phyloP scores from a whole-genome alignment of 2,797 vertebrate species.

The Microchirus variegatus region DNA sequence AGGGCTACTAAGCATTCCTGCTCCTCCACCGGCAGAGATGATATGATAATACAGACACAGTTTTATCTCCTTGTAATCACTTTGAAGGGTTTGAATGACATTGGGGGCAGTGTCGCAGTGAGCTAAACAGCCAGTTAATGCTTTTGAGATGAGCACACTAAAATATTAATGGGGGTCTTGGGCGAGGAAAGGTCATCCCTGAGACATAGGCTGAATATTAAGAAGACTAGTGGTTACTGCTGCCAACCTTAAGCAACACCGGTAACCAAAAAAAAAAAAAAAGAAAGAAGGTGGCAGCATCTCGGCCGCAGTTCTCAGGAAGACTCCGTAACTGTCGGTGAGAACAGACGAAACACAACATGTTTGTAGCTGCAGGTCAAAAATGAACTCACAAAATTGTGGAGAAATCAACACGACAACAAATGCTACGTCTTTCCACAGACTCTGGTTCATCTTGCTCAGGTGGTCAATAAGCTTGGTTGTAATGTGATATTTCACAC shows the following conservation, averaged over 20 bases:
- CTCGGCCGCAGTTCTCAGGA: conserved; percentile 17
- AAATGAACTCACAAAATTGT: conserved; percentile 38
- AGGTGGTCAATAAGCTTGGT: no score
- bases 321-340: conserved; percentile 19
- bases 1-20: conserved; percentile 15
- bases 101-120: conserved; percentile 57
- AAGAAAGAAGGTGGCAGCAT: neutral
- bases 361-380: conserved; percentile 38
- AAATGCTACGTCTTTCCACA: conserved; percentile 6
- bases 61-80: conserved; percentile 65
- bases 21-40: conserved; percentile 38
- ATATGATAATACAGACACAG: conserved; percentile 41
- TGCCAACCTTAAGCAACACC: conserved; percentile 19
- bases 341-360: conserved; percentile 22
- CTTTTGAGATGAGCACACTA: conserved; percentile 61
- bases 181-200: conserved; percentile 66
- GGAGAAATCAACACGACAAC: conserved; percentile 18
- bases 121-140: conserved; percentile 64
- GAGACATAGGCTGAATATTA: conserved; percentile 61
- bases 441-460: conserved; percentile 1
- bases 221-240: conserved; percentile 27
- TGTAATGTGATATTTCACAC: no score
- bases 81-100: conserved; percentile 69
- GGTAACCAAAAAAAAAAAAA: neutral
- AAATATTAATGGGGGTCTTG: conserved; percentile 70